Percentiles rank a stretch among this genome's conserved stretches.
Conservation (phyloP, 1,140 invertebrate species). For the Drosophila hydei region DNA sequence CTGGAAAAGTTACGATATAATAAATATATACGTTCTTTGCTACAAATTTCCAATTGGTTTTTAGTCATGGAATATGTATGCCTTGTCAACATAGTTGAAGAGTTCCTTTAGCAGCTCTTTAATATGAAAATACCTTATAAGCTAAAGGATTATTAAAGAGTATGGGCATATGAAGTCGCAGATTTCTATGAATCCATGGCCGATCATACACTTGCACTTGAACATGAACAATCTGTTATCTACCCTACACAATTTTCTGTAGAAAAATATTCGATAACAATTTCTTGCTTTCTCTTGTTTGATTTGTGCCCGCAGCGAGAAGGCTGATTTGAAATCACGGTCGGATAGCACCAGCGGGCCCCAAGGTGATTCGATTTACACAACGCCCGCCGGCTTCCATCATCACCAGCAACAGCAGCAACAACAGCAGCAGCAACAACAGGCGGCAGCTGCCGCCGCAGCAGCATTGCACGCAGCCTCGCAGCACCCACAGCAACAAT, state of each 20-base stretch:
- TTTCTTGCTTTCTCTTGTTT: conserved; percentile 40
- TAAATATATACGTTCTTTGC: too few species aligned
- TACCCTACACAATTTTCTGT: conserved; percentile 56
- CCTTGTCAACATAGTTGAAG: too few species aligned
- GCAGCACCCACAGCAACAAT: conserved; percentile 72
- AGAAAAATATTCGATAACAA: conserved; percentile 61
- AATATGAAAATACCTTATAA: too few species aligned
- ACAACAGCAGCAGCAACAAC: conserved; percentile 59
- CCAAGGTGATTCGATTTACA: conserved; percentile 84
- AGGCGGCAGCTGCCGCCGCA: conserved; percentile 61
- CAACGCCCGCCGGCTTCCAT: conserved; percentile 83
- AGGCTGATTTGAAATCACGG: conserved; percentile 84
- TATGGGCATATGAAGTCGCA: too few species aligned
- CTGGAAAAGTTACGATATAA: not conserved
- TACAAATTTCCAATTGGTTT: too few species aligned
- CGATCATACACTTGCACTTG: too few species aligned
- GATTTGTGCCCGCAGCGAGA: conserved; percentile 77
- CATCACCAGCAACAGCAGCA: conserved; percentile 81
- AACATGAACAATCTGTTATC: not conserved
- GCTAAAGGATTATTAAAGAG: too few species aligned
- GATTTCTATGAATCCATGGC: too few species aligned
- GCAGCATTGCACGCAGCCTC: conserved; percentile 68
- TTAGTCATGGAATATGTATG: too few species aligned
- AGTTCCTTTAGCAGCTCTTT: too few species aligned
- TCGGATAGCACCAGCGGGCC: conserved; percentile 84